Evolutionary conservation across 2,888 invertebrate genomes (phyloP).

Genomic region (Shargacucullia verbasci): DNA sequence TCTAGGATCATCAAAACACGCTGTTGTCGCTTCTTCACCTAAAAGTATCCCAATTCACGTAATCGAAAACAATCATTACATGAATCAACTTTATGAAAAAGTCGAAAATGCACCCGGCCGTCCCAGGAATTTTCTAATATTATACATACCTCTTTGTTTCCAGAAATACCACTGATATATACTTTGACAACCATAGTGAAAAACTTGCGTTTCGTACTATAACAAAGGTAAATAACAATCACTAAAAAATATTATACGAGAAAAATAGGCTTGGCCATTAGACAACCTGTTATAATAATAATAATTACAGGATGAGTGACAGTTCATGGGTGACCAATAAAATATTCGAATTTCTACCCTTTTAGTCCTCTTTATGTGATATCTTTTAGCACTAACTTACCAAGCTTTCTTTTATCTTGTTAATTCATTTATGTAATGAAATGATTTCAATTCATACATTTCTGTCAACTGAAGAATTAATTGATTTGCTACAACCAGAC

Average conservation of each 20-base stretch:
- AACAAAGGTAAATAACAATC: conserved; percentile 72
- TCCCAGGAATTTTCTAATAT: conserved; percentile 80
- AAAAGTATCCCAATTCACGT: conserved; percentile 74
- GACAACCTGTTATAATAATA: conserved; percentile 79
- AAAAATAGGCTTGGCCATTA: conserved; percentile 88
- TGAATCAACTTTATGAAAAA: conserved; percentile 78
- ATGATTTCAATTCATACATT: too few relatives aligned
- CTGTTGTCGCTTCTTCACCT: conserved; percentile 99
- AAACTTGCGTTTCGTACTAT: conserved; percentile 65
- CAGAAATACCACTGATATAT: conserved; percentile 97
- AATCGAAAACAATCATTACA: conserved; percentile 77
- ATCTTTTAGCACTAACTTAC: too few relatives aligned
- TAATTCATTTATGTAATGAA: too few relatives aligned
- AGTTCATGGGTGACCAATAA: conserved; percentile 59
- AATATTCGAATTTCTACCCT: conserved; percentile 11
- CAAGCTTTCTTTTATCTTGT: too few relatives aligned
- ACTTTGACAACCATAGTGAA: conserved; percentile 95
- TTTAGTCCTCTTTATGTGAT: too few relatives aligned
- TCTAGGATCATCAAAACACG: conserved; percentile 97
- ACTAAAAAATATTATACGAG: conserved; percentile 72
- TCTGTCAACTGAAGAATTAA: too few relatives aligned
- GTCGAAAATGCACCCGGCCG: conserved; percentile 76
- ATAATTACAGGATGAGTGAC: conserved; percentile 71
- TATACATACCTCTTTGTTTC: conserved; percentile 96
- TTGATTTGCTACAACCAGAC: too few relatives aligned